These are phyloP conservation scores for Thripadectes ignobilis DNA, from an alignment of 2,797 vertebrate genomes.

Conservation along the genomic window DNA sequence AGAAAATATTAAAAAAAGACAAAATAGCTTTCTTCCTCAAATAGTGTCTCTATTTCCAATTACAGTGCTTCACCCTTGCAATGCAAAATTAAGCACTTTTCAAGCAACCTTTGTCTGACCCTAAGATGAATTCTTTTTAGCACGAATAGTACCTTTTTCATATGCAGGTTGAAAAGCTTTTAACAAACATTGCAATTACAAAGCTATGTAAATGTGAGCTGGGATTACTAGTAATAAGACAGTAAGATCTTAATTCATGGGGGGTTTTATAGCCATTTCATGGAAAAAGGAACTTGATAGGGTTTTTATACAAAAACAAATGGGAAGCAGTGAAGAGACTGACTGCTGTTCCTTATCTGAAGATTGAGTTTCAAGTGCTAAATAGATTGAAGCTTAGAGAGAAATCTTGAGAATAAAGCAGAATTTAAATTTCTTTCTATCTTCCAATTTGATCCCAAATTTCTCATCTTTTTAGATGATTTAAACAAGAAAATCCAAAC, in stretches of 20 bases:
- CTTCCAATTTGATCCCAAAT: background rate
- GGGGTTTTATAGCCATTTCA: background rate
- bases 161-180: slow-evolving; percentile 4
- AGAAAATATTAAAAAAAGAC: background rate
- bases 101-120: background rate
- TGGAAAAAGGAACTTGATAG: background rate
- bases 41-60: background rate
- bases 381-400: background rate
- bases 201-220: background rate
- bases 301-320: background rate
- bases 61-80: background rate
- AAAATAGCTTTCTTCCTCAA: background rate
- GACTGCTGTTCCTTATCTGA: background rate
- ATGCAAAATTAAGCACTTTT: background rate
- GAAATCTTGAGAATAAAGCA: background rate
- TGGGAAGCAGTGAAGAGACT: background rate
- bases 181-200: background rate
- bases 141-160: background rate
- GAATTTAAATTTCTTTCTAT: background rate
- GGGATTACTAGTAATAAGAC: background rate
- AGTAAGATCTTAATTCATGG: background rate
- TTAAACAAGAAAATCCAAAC: slow-evolving; percentile 9
- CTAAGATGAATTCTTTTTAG: background rate
- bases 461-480: background rate
- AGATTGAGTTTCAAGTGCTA: slow-evolving; percentile 25